phyloP scores from a whole-genome alignment of 2,113 vertebrate genomes.

The Scomber scombrus region DNA sequence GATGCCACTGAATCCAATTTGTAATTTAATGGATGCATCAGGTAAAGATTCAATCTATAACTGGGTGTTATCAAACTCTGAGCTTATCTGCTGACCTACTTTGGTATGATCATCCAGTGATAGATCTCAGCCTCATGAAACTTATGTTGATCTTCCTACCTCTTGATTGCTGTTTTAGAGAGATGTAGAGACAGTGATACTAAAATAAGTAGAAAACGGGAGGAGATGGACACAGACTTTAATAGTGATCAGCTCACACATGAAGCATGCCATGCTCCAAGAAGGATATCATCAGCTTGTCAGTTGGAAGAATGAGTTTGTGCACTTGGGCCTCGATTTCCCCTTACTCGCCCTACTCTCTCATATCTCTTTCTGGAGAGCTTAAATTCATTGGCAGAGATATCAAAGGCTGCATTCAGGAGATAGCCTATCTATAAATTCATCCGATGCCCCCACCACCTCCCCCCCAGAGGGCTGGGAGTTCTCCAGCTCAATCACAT shows the following conservation, averaged over 20 bases:
- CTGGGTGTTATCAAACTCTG: background rate
- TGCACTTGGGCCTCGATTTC: slow-evolving; percentile 42
- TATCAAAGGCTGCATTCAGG: slow-evolving; percentile 69
- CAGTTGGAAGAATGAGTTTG: slow-evolving; percentile 47
- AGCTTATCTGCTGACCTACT: slow-evolving; percentile 4
- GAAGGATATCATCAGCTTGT: slow-evolving; percentile 51
- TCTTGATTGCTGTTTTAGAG: background rate
- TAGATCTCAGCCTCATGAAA: background rate
- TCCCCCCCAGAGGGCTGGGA: slow-evolving; percentile 12
- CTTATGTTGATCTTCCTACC: background rate
- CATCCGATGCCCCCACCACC: slow-evolving; percentile 30
- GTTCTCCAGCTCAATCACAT: slow-evolving; percentile 45
- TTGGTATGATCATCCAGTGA: background rate
- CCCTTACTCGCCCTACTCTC: slow-evolving; percentile 7
- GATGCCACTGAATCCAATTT: background rate
- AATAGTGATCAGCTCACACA: slow-evolving; percentile 17
- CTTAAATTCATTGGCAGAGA: slow-evolving; percentile 63
- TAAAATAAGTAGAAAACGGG: background rate
- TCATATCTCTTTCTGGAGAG: slow-evolving; percentile 57
- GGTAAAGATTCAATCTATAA: background rate
- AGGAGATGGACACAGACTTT: background rate
- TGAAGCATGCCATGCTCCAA: slow-evolving; percentile 17
- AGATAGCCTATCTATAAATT: slow-evolving; percentile 70
- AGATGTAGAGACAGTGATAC: background rate
- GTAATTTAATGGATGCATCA: background rate